Evolutionary conservation across 2,888 invertebrate species (phyloP).

Genomic region (Sacculina carcini): DNA sequence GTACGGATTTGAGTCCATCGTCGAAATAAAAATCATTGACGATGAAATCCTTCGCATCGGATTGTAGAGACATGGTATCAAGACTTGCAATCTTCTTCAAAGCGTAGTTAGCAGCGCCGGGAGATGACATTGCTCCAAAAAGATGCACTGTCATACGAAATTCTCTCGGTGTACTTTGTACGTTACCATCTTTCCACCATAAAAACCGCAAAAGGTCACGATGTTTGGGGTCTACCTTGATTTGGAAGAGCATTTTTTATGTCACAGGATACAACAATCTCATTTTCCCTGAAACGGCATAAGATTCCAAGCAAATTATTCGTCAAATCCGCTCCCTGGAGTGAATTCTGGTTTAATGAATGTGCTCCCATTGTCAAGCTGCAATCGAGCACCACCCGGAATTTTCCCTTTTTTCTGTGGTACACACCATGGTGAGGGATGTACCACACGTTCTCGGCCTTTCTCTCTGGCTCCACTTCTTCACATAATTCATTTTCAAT

Average conservation of each 20-base stretch:
- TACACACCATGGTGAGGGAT: neutral
- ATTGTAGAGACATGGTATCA: neutral
- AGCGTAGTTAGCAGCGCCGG: constrained; percentile 1
- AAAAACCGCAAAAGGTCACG: constrained; percentile 2
- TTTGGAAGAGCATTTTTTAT: constrained; percentile 1
- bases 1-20: constrained; percentile 13
- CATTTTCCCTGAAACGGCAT: neutral
- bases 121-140: constrained; percentile 5
- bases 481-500: no score
- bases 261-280: neutral
- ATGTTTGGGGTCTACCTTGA: neutral
- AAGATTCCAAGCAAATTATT: neutral
- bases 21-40: constrained; percentile 14
- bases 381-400: neutral
- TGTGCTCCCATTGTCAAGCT: neutral
- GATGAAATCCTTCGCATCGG: neutral
- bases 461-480: neutral
- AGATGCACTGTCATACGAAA: constrained; percentile 6
- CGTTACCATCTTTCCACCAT: neutral
- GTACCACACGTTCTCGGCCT: neutral
- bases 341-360: neutral
- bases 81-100: neutral
- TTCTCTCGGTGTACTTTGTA: neutral
- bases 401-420: neutral
- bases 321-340: neutral